Evolutionary conservation across 2,797 vertebrate genomes (phyloP).

Genomic region (Steatocranus sp.): DNA sequence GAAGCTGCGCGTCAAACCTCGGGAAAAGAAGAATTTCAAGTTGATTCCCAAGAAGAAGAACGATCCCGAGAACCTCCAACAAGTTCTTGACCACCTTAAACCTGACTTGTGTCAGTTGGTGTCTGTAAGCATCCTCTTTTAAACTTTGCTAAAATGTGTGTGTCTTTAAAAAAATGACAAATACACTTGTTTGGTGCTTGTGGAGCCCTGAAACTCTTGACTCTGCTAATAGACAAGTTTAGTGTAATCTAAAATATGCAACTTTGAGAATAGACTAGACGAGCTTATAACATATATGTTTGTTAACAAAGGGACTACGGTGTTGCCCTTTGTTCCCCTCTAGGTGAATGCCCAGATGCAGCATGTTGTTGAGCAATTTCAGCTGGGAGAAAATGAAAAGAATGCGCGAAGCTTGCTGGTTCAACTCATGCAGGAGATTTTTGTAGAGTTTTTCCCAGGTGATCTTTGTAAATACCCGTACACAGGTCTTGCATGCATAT

Average conservation of each 20-base stretch:
- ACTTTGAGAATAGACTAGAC: not conserved
- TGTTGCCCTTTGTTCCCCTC: not conserved
- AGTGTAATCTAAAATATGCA: not conserved
- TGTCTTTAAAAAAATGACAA: not conserved
- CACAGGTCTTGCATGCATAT: not conserved
- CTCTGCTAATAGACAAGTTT: not conserved
- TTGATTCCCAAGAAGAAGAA: constrained; percentile 72
- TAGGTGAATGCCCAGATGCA: constrained; percentile 85
- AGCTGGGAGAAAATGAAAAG: constrained; percentile 81
- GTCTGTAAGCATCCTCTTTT: constrained; percentile 67
- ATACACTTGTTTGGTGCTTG: not conserved
- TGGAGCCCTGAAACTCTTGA: not conserved
- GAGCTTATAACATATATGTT: not conserved
- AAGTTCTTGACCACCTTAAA: constrained; percentile 71
- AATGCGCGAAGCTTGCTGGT: constrained; percentile 80
- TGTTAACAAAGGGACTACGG: rapidly evolving
- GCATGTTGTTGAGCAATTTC: constrained; percentile 76
- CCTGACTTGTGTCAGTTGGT: constrained; percentile 69
- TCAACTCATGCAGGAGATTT: constrained; percentile 86
- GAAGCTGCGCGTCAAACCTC: constrained; percentile 81
- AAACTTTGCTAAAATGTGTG: not conserved
- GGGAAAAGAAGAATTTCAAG: constrained; percentile 85
- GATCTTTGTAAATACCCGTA: not conserved
- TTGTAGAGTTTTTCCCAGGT: constrained; percentile 92
- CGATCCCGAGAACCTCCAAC: constrained; percentile 53